Evolutionary conservation across 2,797 vertebrate species (phyloP).

Genomic region (Hydrocynus forskahlii): DNA sequence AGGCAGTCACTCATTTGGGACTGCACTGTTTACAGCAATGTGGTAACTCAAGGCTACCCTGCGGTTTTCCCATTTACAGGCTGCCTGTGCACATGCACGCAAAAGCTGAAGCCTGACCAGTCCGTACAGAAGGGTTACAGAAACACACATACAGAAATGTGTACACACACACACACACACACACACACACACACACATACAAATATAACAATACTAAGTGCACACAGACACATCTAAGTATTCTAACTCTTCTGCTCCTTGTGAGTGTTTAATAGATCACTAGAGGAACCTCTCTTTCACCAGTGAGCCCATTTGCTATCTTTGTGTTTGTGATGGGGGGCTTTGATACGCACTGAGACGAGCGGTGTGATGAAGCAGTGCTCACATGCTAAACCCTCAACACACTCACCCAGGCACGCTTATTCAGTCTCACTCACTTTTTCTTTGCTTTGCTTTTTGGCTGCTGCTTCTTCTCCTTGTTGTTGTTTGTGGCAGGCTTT

Average conservation of each 20-base stretch:
- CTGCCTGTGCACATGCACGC: neutral
- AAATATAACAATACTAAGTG: neutral
- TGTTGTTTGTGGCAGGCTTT: constrained; percentile 44
- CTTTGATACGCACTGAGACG: constrained; percentile 25
- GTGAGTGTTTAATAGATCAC: constrained; percentile 37
- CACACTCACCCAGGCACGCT: constrained; percentile 11
- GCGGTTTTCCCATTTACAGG: constrained; percentile 20
- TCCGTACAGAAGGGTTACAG: too few species aligned
- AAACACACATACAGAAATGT: too few species aligned
- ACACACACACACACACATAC: constrained; percentile 30
- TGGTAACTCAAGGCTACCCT: constrained; percentile 30
- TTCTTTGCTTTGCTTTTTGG: constrained; percentile 50
- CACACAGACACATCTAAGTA: neutral
- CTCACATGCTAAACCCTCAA: constrained; percentile 22
- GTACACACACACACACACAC: constrained; percentile 27
- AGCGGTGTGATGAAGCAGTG: constrained; percentile 27
- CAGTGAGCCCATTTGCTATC: constrained; percentile 36
- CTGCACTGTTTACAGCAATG: constrained; percentile 22
- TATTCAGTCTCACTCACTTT: constrained; percentile 42
- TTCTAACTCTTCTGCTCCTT: constrained; percentile 6
- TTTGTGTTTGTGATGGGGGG: constrained; percentile 28
- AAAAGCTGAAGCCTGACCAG: neutral
- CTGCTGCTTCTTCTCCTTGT: constrained; percentile 39
- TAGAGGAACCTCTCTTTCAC: constrained; percentile 5
- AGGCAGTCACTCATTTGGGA: constrained; percentile 2